Evolutionary conservation across 1,140 invertebrate species (phyloP), one percentile per base, ranked within the genome.

Genomic region (Lanistes nyassanus): DNA sequence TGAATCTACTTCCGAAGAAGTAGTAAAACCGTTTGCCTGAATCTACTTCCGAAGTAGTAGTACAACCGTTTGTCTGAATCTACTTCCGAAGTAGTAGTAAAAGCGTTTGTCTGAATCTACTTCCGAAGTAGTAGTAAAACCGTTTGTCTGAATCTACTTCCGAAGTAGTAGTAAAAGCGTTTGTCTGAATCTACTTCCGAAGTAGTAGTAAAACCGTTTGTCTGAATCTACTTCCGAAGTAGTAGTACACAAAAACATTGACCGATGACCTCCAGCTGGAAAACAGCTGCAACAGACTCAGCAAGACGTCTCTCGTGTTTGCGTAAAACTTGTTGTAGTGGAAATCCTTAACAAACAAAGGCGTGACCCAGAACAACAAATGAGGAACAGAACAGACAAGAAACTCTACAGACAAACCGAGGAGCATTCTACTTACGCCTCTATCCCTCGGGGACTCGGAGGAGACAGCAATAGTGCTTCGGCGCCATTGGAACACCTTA

Each of bases 221-320:
- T 34, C 67, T 69, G 31, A 31, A 69, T 29, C 26, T 53, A 6
- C 42, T 31, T 16, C 67, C 67, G 21, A 51, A n/a, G 39, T 26
- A 53, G 47, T 69, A 69, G 26, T 69, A 69, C 16, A 69, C 67
- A 21, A 69, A 69, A 51, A 69, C 51, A 34, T 53, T 69, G 21
- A 53, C 39, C 6, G 39, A 69, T 1, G 67, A 69, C 0, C 67
- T 69, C 23, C 29, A 23, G 67, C n/a, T 53, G 1, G 67, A 69
- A 3, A 29, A 26, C 1, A 69, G 29, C 67, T 69, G 42, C n/a
- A 51, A 42, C 7, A 69, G 29, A 26, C 67, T 55, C 19, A 69
- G 37, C 21, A 69, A 31, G 2, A 51, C 42, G 3, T 34, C 29
- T 29, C 47, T 53, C 9, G 67, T 69, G 47, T 69, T 69, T 29